Evolutionary conservation across 2,888 invertebrate species (phyloP).

Genomic region (Cremastinae sp.): DNA sequence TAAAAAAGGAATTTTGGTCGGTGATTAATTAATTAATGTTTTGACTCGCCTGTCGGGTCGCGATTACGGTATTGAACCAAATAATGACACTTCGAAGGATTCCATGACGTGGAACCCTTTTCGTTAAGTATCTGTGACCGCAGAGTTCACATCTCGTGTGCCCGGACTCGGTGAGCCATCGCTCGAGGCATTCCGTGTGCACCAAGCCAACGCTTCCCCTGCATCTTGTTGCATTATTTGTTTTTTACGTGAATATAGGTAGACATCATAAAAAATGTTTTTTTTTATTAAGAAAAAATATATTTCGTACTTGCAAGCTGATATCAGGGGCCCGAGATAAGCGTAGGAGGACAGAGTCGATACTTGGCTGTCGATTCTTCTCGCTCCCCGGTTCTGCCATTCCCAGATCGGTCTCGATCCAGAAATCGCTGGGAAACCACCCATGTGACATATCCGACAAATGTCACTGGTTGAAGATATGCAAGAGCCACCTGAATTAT

Average conservation of each 20-base stretch:
- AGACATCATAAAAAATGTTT: too few species aligned
- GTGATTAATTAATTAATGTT: background rate
- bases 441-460: slow-evolving; percentile 79
- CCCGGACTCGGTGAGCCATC: slow-evolving; percentile 83
- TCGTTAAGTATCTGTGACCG: slow-evolving; percentile 81
- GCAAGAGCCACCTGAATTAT: slow-evolving; percentile 43
- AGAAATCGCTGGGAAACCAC: slow-evolving; percentile 67
- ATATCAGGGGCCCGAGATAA: slow-evolving; percentile 75
- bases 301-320: slow-evolving; percentile 77
- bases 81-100: slow-evolving; percentile 71
- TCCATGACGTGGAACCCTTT: slow-evolving; percentile 74
- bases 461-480: slow-evolving; percentile 71
- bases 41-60: slow-evolving; percentile 74
- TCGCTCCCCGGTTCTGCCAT: slow-evolving; percentile 62
- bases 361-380: slow-evolving; percentile 65
- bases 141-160: slow-evolving; percentile 82
- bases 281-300: too few species aligned
- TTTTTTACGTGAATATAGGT: background rate
- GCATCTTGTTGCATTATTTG: slow-evolving; percentile 76
- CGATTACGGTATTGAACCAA: slow-evolving; percentile 76
- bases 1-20: background rate
- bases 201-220: slow-evolving; percentile 82
- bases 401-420: slow-evolving; percentile 64
- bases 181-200: slow-evolving; percentile 82
- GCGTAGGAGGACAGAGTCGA: slow-evolving; percentile 69